Base-by-base conservation (phyloP, 1,140 invertebrate species). In the Drosophila dunni region DNA sequence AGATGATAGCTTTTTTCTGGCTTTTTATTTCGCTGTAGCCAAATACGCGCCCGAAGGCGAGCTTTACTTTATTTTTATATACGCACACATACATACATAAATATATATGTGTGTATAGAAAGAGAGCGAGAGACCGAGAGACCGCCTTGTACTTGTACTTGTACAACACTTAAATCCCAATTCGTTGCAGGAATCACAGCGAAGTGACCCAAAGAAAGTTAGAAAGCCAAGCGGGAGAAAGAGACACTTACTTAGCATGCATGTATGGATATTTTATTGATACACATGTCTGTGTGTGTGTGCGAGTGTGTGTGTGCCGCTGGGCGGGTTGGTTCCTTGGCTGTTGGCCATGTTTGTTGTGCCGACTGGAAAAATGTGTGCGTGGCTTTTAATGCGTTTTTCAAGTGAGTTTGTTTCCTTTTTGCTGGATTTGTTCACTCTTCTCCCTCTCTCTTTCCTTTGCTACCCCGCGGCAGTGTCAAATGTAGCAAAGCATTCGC, bases 231-330 rank as follows among this genome's bases (percentile, higher is more conserved):
- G 44, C n/a, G 48, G 6, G 56, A 20, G 17, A 33, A 33, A 13
- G 20, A 62, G 44, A 72, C 84, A 89, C 85, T 89, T 90, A 89
- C 84, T 89, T 89, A 90, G 79, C 84, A 89, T 89, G 84, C 85
- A 89, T 90, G 85, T 89, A 89, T 89, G 84, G 78, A 89, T 89
- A 89, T 89, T 89, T 90, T 89, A 89, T 89, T 89, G 85, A 89
- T 89, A 89, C 84, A 74, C 75, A 82, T 79, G 51, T 76, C 71
- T 74, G 53, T 56, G 36, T 13, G 34, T 11, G 13, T 20, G 44
- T 9, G 44, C 20, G 6, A 1, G 44, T 20, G 3, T 4, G 79
- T 72, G 83, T 82, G 79, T 67, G 82, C 72, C 68, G 72, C 53
- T 65, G 79, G 84, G 76, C 65, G 57, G 42, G 36, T 66, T 66